Base-by-base conservation (phyloP, 2,113 vertebrate genomes). In the Ovis aries region DNA sequence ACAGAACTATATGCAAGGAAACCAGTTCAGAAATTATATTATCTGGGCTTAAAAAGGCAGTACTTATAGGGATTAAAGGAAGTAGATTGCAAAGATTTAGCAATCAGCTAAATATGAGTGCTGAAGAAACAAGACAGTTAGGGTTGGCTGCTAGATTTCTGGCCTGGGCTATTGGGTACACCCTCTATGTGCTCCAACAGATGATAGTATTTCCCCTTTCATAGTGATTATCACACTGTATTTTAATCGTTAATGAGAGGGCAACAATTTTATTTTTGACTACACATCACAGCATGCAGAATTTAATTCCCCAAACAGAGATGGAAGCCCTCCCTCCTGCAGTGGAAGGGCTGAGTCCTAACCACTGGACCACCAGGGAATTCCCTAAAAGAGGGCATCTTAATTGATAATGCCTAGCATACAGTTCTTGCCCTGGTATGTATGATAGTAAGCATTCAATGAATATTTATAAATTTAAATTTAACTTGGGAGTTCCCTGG, bases 381-480 rank as follows among this genome's bases (percentile, higher is more conserved):
- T 33, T 52, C 45, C 16, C 78, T 48, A 81, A 19, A 57, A 91
- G 62, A 91, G 21, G 29, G 48, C 50, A 77, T 88, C 55, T 82
- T 86, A 81, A 93, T 9, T 64, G 45, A 77, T 59, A 59, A 92
- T 86, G 60, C 80, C 67, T 50, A 43, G 16, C 27, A 82, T 12
- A 55, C 21, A 36, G 52, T 87, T 71, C 53, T 62, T 50, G 33
- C 62, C 31, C 84, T 82, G 59, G 17, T 33, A 95, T 6, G 14
- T 31, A 53, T 60, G 43, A 29, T 55, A 82, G 21, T 52, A 81
- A 95, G 64, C 29, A 43, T 90, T 62, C n/a, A 88, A 82, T 62
- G 84, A 91, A 80, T 90, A 84, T 48, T 90, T 88, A 52, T 88
- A 50, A 59, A 88, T 95, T 77, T 88, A 91, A 94, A 52, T 60